Percentiles rank a stretch among this genome's conserved stretches.
phyloP scores from a whole-genome alignment of 2,113 vertebrate genomes.

The Alethe castanea region DNA sequence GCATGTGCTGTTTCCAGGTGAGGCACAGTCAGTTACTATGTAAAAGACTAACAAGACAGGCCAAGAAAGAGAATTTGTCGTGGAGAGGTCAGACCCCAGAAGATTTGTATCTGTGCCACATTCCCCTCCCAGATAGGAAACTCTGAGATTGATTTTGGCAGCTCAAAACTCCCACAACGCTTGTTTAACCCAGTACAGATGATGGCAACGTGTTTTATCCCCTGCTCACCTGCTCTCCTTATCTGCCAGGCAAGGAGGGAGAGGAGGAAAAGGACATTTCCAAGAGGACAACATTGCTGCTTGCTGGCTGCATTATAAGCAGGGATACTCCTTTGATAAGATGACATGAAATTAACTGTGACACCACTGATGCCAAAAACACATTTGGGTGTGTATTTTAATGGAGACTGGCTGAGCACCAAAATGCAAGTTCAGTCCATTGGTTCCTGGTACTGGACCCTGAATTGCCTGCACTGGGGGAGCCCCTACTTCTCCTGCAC shows the following conservation, averaged over 20 bases:
- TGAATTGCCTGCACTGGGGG: accelerated
- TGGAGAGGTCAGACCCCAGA: background rate
- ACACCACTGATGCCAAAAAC: accelerated
- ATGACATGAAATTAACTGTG: background rate
- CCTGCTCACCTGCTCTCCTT: accelerated
- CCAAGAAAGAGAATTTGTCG: background rate
- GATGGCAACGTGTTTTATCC: accelerated
- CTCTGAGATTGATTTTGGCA: background rate
- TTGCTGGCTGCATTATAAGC: no score
- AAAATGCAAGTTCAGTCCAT: background rate
- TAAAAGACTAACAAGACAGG: background rate
- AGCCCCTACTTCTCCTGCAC: background rate
- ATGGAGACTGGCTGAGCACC: background rate
- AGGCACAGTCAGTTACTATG: background rate
- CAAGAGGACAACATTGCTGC: background rate
- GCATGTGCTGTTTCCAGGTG: background rate
- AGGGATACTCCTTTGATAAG: background rate
- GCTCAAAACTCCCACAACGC: background rate
- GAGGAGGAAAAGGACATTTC: background rate
- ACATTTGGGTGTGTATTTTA: background rate
- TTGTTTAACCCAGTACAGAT: background rate
- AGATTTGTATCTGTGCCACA: background rate
- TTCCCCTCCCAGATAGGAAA: background rate
- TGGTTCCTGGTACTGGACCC: background rate
- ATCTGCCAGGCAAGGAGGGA: background rate